Evolutionary conservation across 2,797 vertebrate species (phyloP).

Genomic region (Microchirus variegatus): DNA sequence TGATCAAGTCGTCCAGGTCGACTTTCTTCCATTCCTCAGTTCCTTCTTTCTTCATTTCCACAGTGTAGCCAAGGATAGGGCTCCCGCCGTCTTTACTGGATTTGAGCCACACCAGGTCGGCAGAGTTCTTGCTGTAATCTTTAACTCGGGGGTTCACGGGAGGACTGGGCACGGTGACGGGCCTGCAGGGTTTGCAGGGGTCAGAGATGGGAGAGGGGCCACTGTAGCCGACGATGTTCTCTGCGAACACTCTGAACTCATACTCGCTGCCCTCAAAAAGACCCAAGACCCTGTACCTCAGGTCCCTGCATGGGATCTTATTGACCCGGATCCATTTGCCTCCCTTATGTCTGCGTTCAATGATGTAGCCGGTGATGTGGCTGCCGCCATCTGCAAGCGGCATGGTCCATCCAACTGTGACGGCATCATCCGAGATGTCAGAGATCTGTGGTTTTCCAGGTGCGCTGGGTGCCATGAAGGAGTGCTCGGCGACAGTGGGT

Average conservation of each 20-base stretch:
- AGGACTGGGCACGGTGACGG: slow-evolving; percentile 90
- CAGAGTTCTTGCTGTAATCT: slow-evolving; percentile 92
- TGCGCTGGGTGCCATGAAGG: slow-evolving; percentile 91
- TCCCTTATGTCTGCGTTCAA: slow-evolving; percentile 93
- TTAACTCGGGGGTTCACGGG: slow-evolving; percentile 97
- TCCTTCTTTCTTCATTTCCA: slow-evolving; percentile 92
- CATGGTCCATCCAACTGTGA: slow-evolving; percentile 93
- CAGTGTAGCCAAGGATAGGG: slow-evolving; percentile 93
- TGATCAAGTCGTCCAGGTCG: slow-evolving; percentile 93
- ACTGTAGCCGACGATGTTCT: slow-evolving; percentile 95
- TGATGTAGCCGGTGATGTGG: slow-evolving; percentile 92
- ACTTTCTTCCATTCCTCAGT: slow-evolving; percentile 90
- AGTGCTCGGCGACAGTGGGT: slow-evolving; percentile 93
- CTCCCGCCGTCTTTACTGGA: slow-evolving; percentile 95
- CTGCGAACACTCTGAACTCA: slow-evolving; percentile 98
- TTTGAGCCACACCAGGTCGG: slow-evolving; percentile 96
- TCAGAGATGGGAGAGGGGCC: slow-evolving; percentile 95
- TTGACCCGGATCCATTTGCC: slow-evolving; percentile 99
- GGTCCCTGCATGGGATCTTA: slow-evolving; percentile 90
- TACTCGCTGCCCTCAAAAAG: slow-evolving; percentile 96
- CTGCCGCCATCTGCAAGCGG: slow-evolving; percentile 95
- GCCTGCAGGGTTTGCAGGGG: slow-evolving; percentile 91
- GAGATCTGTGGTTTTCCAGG: slow-evolving; percentile 92
- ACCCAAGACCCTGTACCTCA: slow-evolving; percentile 91
- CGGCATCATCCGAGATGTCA: slow-evolving; percentile 91